Evolutionary conservation across 2,797 vertebrate species (phyloP).

Genomic region (Labeo calbasu): DNA sequence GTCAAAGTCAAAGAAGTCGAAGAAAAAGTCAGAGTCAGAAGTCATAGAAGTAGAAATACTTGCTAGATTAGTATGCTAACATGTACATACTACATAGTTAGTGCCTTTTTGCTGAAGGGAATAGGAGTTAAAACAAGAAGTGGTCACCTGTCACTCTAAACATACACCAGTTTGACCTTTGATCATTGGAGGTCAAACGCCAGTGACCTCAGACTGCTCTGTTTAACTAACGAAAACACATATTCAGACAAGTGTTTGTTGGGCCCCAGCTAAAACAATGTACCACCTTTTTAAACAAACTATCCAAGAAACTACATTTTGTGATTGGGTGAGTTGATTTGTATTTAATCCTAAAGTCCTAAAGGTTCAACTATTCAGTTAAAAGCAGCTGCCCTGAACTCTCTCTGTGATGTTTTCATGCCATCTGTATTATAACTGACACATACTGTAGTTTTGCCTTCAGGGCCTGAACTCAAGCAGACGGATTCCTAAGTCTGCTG

Average conservation of each 20-base stretch:
- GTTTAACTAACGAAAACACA: constrained; percentile 1
- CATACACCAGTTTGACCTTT: constrained; percentile 12
- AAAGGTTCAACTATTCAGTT: not conserved
- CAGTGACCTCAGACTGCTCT: not conserved
- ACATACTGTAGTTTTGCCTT: constrained; percentile 17
- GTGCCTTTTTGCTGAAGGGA: not conserved
- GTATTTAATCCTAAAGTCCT: not conserved
- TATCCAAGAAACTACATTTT: not conserved
- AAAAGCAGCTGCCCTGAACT: constrained; percentile 9
- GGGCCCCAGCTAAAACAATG: not conserved
- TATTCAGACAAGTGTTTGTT: constrained; percentile 2
- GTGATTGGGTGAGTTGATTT: not conserved
- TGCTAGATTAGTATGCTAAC: not conserved
- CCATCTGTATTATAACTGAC: not conserved
- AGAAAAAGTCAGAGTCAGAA: too few species aligned
- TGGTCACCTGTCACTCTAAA: constrained; percentile 17
- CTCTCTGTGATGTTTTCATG: not conserved
- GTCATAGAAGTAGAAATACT: too few species aligned
- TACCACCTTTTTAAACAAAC: not conserved
- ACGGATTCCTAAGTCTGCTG: constrained; percentile 42
- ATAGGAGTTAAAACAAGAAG: not conserved
- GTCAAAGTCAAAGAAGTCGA: too few species aligned
- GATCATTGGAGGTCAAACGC: constrained; percentile 19
- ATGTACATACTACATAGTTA: too few species aligned
- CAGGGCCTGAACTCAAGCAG: not conserved